These are phyloP conservation scores for Sinella curviseta DNA, from an alignment of 1,140 invertebrate species.

Conservation along the genomic window DNA sequence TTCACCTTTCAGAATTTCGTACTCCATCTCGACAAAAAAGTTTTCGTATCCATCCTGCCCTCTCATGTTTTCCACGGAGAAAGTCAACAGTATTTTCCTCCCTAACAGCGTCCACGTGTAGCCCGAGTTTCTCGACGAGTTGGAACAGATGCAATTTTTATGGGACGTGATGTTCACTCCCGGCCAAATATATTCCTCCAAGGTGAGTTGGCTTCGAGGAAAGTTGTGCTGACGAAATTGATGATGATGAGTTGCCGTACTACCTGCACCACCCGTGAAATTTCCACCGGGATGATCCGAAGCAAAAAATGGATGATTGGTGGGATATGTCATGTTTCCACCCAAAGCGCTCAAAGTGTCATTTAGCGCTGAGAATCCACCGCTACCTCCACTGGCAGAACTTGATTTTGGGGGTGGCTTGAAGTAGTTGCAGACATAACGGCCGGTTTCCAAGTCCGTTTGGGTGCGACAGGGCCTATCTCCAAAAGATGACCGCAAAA, in stretches of 20 bases:
- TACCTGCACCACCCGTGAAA: background rate
- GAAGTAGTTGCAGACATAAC: constrained; percentile 56
- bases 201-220: constrained; percentile 28
- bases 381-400: background rate
- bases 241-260: background rate
- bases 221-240: background rate
- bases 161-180: constrained; percentile 40
- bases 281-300: background rate
- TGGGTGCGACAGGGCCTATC: constrained; percentile 66
- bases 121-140: constrained; percentile 20
- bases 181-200: constrained; percentile 47
- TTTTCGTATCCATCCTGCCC: constrained; percentile 43
- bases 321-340: background rate
- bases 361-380: background rate
- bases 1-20: constrained; percentile 32
- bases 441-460: constrained; percentile 69
- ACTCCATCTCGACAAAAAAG: constrained; percentile 45
- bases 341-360: background rate
- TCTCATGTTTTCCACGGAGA: constrained; percentile 44
- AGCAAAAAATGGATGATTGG: constrained; percentile 1
- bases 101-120: constrained; percentile 41
- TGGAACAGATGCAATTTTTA: constrained; percentile 44
- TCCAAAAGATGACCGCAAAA: constrained; percentile 73
- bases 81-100: constrained; percentile 40
- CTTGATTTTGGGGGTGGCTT: background rate